Conservation (phyloP, 2,113 vertebrate species). For the Trichechus manatus region DNA sequence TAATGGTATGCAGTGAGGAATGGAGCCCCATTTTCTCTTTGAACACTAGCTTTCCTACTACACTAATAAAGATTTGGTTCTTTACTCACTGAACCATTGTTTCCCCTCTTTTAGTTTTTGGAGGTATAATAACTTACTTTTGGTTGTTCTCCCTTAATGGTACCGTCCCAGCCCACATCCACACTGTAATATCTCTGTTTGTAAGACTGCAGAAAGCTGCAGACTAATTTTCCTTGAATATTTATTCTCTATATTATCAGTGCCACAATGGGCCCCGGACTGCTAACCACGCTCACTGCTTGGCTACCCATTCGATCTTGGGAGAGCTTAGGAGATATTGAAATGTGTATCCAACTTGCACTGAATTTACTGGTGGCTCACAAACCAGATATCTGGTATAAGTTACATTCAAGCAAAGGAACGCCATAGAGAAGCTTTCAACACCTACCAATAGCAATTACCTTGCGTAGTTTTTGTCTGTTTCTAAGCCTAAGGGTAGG, state of each 20-base stretch:
- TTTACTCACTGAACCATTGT: neutral
- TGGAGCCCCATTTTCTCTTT: slow-evolving; percentile 46
- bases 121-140: neutral
- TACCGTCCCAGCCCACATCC: neutral
- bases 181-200: neutral
- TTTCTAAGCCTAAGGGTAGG: neutral
- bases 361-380: neutral
- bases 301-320: neutral
- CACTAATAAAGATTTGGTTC: slow-evolving; percentile 28
- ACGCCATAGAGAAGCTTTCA: neutral
- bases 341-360: neutral
- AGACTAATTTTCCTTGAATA: neutral
- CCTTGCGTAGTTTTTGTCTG: neutral
- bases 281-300: neutral
- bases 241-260: neutral
- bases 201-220: neutral
- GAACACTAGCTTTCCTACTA: slow-evolving; percentile 50
- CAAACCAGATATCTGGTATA: neutral
- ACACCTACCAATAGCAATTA: neutral
- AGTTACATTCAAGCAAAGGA: neutral
- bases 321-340: neutral
- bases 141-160: neutral
- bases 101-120: neutral
- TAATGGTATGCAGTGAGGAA: neutral
- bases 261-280: neutral